A percentile compares a stretch with the other conserved stretches of the same genome.
Evolutionary conservation across 1,140 invertebrate species (phyloP).

Genomic region (Triops longicaudatus): DNA sequence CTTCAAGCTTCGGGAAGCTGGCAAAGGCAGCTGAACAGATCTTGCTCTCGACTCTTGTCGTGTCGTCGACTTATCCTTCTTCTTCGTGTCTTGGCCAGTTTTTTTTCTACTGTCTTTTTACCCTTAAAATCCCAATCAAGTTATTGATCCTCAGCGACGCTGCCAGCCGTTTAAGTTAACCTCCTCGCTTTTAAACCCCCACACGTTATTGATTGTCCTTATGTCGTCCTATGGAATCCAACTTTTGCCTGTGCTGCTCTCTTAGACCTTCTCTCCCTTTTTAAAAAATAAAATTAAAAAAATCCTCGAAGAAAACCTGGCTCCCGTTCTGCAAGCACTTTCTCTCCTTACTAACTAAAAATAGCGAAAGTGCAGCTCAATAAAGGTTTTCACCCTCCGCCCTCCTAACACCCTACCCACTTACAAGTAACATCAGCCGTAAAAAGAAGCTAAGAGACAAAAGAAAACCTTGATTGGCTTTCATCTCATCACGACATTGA

Average conservation of each 20-base stretch:
- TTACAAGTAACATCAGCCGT: neutral
- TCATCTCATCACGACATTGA: neutral
- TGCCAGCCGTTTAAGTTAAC: slow-evolving; percentile 14
- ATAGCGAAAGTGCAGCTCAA: neutral
- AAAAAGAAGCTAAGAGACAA: neutral
- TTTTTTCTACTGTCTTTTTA: neutral
- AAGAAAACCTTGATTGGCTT: neutral
- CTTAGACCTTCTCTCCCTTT: neutral
- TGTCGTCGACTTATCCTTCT: slow-evolving; percentile 11
- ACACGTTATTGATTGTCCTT: slow-evolving; percentile 8
- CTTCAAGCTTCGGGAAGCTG: neutral
- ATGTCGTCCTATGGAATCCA: neutral
- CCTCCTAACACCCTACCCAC: neutral
- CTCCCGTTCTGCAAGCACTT: neutral
- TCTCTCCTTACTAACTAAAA: neutral
- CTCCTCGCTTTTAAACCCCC: neutral
- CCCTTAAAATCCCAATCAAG: slow-evolving; percentile 11
- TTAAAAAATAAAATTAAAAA: neutral
- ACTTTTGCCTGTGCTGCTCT: neutral
- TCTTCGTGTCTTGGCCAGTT: neutral
- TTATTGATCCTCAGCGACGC: slow-evolving; percentile 3
- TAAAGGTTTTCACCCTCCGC: neutral
- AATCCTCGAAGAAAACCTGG: neutral
- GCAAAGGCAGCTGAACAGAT: slow-evolving; percentile 11
- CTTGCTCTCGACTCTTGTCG: neutral